Percentiles rank a stretch among this genome's conserved stretches.
Conservation (phyloP, 1,140 invertebrate genomes). For the Leptoteleia sp. region DNA sequence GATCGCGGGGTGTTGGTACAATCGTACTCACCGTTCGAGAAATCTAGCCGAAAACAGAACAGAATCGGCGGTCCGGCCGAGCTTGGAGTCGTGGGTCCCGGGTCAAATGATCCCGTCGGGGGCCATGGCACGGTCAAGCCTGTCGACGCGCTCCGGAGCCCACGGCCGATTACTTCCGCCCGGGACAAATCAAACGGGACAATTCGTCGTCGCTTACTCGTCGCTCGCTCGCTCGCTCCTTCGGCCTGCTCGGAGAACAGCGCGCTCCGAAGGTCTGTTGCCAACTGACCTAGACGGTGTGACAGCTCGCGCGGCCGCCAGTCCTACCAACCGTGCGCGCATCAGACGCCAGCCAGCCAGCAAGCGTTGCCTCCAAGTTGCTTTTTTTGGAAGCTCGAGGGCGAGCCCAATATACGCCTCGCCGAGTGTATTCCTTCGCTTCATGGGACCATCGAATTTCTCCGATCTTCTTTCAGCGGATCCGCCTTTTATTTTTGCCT, state of each 20-base stretch:
- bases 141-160: slow-evolving; percentile 45
- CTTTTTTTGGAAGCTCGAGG: slow-evolving; percentile 49
- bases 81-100: slow-evolving; percentile 75
- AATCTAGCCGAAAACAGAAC: slow-evolving; percentile 71
- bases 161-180: slow-evolving; percentile 9
- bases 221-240: too few species aligned
- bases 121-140: slow-evolving; percentile 69
- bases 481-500: too few species aligned
- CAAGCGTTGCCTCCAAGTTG: slow-evolving; percentile 19
- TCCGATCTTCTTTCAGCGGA: too few species aligned
- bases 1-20: slow-evolving; percentile 5
- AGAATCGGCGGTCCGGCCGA: slow-evolving; percentile 71
- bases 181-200: slow-evolving; percentile 35
- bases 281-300: slow-evolving; percentile 78
- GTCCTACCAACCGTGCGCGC: slow-evolving; percentile 47
- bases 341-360: neutral
- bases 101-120: slow-evolving; percentile 77
- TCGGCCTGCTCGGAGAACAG: slow-evolving; percentile 43
- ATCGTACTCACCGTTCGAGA: slow-evolving; percentile 73
- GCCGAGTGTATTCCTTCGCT: too few species aligned
- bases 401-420: too few species aligned
- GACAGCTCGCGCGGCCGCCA: slow-evolving; percentile 70
- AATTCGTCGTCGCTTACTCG: slow-evolving; percentile 23
- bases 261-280: slow-evolving; percentile 77
- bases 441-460: too few species aligned